phyloP scores from a whole-genome alignment of 1,140 invertebrate species.

The Ceratina japonica region DNA sequence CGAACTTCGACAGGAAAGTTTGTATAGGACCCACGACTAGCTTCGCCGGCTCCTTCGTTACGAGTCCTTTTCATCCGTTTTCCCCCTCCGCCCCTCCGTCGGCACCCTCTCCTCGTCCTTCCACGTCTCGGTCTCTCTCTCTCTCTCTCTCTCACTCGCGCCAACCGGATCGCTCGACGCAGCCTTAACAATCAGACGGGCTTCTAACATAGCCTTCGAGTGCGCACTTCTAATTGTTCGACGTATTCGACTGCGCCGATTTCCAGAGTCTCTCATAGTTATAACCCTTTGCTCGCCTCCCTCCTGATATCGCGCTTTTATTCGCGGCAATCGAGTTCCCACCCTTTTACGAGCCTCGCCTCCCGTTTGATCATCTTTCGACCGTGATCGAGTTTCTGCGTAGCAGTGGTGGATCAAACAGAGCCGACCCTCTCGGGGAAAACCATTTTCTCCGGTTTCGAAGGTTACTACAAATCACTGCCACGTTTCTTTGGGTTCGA shows the following conservation, averaged over 20 bases:
- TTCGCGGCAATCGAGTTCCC: not conserved
- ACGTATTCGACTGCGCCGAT: constrained; percentile 12
- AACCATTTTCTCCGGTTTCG: too few species aligned
- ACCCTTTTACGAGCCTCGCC: not conserved
- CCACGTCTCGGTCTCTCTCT: constrained; percentile 6
- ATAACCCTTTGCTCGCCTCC: not conserved
- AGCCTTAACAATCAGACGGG: constrained; percentile 56
- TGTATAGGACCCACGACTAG: constrained; percentile 63
- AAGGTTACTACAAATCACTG: too few species aligned
- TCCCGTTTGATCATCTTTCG: constrained; percentile 2
- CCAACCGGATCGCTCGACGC: constrained; percentile 35
- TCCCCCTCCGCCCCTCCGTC: constrained; percentile 27
- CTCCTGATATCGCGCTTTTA: constrained; percentile 23
- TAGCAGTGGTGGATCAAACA: not conserved
- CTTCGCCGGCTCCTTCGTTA: constrained; percentile 43
- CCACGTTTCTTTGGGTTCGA: too few species aligned
- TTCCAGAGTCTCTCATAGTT: constrained; percentile 8
- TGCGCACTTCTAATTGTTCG: constrained; percentile 56
- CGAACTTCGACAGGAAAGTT: constrained; percentile 59
- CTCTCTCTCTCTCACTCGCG: constrained; percentile 29
- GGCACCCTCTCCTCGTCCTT: not conserved
- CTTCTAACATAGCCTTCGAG: constrained; percentile 54
- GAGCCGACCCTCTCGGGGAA: too few species aligned
- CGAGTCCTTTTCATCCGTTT: constrained; percentile 43
- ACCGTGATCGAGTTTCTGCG: not conserved